Evolutionary conservation across 2,113 vertebrate genomes (phyloP), one percentile per base, ranked within the genome.

Genomic region (Ammodytes dubius): DNA sequence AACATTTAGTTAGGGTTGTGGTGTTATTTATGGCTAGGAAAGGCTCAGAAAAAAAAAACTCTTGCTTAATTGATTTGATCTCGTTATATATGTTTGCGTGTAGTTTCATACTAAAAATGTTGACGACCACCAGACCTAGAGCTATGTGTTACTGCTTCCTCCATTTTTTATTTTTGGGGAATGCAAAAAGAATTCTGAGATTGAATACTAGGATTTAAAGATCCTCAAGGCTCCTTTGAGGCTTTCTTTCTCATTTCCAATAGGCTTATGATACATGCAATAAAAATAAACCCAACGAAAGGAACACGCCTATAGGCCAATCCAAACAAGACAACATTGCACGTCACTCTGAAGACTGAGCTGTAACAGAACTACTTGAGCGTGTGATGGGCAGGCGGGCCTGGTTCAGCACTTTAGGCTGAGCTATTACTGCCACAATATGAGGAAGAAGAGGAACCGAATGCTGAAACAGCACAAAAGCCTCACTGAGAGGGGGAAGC

Each of bases 391-490:
- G 27, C 70, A 52, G 14, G 40, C 56, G 46, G 58, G 39, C n/a
- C 63, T 68, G 53, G 39, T 49, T 89, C 85, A 90, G 84, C 87
- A 87, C 72, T 83, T 91, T 49, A 61, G n/a, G n/a, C 8, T 19
- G 42, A 50, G 65, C 72, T 54, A 76, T 88, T 84, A 85, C 64
- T 56, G 56, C 57, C 14, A 85, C 61, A 63, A n/a, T 50, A 73
- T 54, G 54, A 53, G 60, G 58, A 70, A 37, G 37, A 75, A 42
- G 70, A 67, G 13, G 39, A 7, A 47, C 11, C 57, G n/a, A 53
- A 59, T 76, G 89, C 88, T 89, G 88, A 91, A 19, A 43, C 79
- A 89, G 88, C 91, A 84, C 27, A 27, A 27, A 65, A 11, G 43
- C 61, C 17, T 40, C 74, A 77, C 87, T 91, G 72, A 84, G 7